These are phyloP conservation scores for Coracias cyanogaster DNA, from an alignment of 2,797 vertebrate genomes.

Conservation along the genomic window DNA sequence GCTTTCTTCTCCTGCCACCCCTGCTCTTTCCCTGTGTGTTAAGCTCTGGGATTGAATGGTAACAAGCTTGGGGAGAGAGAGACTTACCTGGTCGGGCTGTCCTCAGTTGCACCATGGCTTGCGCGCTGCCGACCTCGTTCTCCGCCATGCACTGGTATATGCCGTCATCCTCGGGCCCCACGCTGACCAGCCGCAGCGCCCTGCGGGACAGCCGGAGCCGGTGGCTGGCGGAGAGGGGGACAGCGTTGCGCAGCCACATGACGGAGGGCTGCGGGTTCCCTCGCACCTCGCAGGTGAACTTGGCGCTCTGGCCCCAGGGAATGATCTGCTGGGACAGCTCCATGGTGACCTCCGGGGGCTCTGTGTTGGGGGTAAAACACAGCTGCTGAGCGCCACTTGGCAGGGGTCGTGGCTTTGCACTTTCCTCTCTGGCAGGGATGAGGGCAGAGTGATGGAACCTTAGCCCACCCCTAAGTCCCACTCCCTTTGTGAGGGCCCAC, in stretches of 20 bases:
- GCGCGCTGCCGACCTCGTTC: conserved; percentile 93
- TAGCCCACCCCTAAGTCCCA: background rate
- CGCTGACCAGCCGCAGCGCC: conserved; percentile 83
- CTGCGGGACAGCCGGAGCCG: conserved; percentile 85
- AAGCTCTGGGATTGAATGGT: background rate
- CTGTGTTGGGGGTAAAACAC: conserved; percentile 69
- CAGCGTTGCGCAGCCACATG: conserved; percentile 91
- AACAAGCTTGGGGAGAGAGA: background rate
- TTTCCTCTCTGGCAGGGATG: background rate
- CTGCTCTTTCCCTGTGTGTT: background rate
- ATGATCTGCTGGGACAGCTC: conserved; percentile 90
- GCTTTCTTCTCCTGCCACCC: background rate
- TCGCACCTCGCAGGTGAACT: conserved; percentile 88
- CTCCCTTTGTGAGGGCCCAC: background rate
- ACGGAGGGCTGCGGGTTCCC: conserved; percentile 92
- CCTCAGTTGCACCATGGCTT: conserved; percentile 89
- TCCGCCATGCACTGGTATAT: conserved; percentile 98
- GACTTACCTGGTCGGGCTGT: conserved; percentile 84
- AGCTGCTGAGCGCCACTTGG: background rate
- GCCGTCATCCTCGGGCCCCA: conserved; percentile 91
- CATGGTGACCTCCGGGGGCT: conserved; percentile 93
- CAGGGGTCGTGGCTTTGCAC: background rate
- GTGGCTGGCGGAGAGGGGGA: conserved; percentile 83
- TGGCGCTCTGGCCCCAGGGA: conserved; percentile 88
- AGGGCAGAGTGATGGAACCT: background rate